A percentile compares a stretch with the other conserved stretches of the same genome.
phyloP scores from a whole-genome alignment of 2,888 invertebrate species.

The Euclidia mi region DNA sequence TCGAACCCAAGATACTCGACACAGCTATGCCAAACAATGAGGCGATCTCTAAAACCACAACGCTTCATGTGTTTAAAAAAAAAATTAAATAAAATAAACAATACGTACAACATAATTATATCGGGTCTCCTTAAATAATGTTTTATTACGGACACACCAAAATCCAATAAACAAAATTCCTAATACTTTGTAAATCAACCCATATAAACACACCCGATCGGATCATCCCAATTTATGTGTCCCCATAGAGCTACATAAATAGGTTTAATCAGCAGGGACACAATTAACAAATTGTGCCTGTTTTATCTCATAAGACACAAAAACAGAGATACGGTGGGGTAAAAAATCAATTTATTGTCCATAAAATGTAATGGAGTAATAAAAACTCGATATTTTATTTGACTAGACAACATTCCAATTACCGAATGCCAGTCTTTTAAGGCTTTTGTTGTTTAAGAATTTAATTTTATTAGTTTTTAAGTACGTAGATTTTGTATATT shows the following conservation, averaged over 20 bases:
- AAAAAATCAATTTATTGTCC: conserved; percentile 38
- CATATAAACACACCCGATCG: conserved; percentile 8
- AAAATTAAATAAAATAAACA: no score
- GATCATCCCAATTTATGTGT: conserved; percentile 19
- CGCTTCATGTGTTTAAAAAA: no score
- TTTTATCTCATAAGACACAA: conserved; percentile 36
- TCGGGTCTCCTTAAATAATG: no score
- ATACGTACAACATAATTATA: no score
- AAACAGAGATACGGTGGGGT: conserved; percentile 37
- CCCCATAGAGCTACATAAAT: conserved; percentile 25
- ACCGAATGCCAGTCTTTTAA: conserved; percentile 9
- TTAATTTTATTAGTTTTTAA: background rate
- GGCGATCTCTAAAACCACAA: no score
- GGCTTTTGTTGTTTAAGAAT: conserved; percentile 12
- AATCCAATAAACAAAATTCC: background rate
- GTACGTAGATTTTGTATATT: background rate
- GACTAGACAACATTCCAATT: conserved; percentile 32
- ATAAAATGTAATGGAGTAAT: conserved; percentile 44
- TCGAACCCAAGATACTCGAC: no score
- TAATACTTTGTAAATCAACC: background rate
- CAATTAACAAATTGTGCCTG: conserved; percentile 44
- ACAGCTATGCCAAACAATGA: no score
- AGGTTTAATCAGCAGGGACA: conserved; percentile 17
- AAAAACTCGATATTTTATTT: conserved; percentile 48
- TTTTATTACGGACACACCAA: no score